These are phyloP conservation scores for Coranthus polyacanthus DNA, from an alignment of 2,797 vertebrate species.

Conservation along the genomic window DNA sequence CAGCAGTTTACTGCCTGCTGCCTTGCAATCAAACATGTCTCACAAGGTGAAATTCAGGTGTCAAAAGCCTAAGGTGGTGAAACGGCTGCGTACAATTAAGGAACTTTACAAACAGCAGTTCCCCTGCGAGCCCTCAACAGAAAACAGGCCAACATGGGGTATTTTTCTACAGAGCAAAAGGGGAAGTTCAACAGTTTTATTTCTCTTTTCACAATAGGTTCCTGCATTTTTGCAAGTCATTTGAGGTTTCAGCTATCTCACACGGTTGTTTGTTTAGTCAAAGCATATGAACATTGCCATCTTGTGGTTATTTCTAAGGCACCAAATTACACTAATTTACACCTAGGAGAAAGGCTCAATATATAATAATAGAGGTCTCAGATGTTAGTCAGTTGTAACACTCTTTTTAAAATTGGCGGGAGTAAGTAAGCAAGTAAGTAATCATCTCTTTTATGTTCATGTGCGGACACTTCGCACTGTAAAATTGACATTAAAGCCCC, in stretches of 20 bases:
- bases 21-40: constrained; percentile 59
- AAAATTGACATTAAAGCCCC: background rate
- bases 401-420: constrained; percentile 13
- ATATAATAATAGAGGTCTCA: constrained; percentile 5
- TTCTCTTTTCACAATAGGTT: constrained; percentile 74
- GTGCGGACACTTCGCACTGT: background rate
- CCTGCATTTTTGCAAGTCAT: constrained; percentile 66
- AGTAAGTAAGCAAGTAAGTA: background rate
- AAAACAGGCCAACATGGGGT: constrained; percentile 14
- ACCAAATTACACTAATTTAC: constrained; percentile 53
- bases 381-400: background rate
- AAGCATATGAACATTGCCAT: constrained; percentile 83
- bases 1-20: constrained; percentile 34
- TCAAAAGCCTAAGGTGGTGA: constrained; percentile 37
- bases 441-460: background rate
- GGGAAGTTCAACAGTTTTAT: constrained; percentile 77
- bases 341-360: constrained; percentile 23
- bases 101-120: constrained; percentile 72
- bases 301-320: constrained; percentile 80
- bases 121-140: constrained; percentile 54
- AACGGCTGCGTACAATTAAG: constrained; percentile 52
- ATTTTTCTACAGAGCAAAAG: constrained; percentile 48
- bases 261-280: constrained; percentile 63
- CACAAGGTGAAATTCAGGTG: constrained; percentile 73
- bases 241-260: constrained; percentile 59